Base-by-base conservation (phyloP, 2,797 vertebrate genomes). In the Spinus pinus region DNA sequence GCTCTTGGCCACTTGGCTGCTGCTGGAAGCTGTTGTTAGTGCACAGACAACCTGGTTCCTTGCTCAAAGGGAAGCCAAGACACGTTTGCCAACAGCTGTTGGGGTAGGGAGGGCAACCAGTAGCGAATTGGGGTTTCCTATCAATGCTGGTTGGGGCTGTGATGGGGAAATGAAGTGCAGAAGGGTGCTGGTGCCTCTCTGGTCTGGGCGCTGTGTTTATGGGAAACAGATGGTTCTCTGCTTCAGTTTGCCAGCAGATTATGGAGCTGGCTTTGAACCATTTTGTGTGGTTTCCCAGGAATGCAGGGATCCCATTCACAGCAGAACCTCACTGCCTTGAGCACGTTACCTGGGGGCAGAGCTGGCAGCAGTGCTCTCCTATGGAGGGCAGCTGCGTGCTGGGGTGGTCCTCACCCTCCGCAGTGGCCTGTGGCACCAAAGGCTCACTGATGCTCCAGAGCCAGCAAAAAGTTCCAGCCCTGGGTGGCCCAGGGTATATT, bases 181-280 rank as follows among this genome's bases (percentile, higher is more conserved):
- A 57, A 91, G 67, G 62, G 54, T 1, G 35, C 51, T 78, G 82
- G 67, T 92, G 80, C n/a, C 79, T 82, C 56, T 2, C 71, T 86
- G 77, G 17, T 82, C 25, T 25, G 14, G 42, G 25, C 0, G 2
- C 39, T 33, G 56, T 92, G 88, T 86, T 95, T 77, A 37, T 53
- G 47, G 6, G 67, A 66, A 94, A 50, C 97, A 95, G 92, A 95
- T 92, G 93, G 93, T 81, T 91, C 70, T 28, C 9, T 73, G 74
- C 58, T 77, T 82, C 33, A 58, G 64, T 93, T 61, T 80, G 89
- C 71, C 83, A 93, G 44, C 69, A 77, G 58, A 72, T 90, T 37
- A 69, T 21, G 39, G 49, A 93, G 41, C 23, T 94, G 91, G 86
- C 83, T 83, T 83, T 1, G 46, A 74, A 80, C 69, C 79, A 50